Percentiles rank a stretch among this genome's conserved stretches.
Conservation (phyloP, 23 tunicate genomes). For the Clavelina lepadiformis region DNA sequence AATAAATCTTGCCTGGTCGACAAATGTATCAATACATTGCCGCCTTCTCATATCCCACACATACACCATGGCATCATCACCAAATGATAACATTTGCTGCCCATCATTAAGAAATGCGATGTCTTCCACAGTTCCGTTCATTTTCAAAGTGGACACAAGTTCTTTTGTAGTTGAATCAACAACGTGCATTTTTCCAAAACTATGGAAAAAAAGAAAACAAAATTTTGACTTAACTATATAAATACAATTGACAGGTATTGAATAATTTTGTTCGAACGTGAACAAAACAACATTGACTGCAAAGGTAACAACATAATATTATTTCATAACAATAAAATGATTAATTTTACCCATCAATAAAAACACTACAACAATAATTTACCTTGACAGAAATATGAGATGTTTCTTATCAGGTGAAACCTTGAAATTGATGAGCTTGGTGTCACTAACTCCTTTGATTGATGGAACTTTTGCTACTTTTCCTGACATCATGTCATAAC, state of each 20-base stretch:
- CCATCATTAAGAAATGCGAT: conserved; percentile 64
- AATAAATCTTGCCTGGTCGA: conserved; percentile 61
- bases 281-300: background rate
- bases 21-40: conserved; percentile 52
- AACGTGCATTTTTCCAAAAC: conserved; percentile 80
- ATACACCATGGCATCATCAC: conserved; percentile 73
- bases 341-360: background rate
- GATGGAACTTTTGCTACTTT: conserved; percentile 34
- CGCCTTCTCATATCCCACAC: conserved; percentile 58
- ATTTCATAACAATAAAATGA: background rate
- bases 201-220: background rate
- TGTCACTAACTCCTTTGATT: conserved; percentile 35
- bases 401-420: conserved; percentile 82
- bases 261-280: background rate
- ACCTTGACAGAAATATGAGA: conserved; percentile 60
- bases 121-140: conserved; percentile 81
- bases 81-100: conserved; percentile 49
- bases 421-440: conserved; percentile 26
- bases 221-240: background rate
- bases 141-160: conserved; percentile 58
- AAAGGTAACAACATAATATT: background rate
- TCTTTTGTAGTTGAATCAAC: conserved; percentile 65
- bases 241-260: background rate
- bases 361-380: background rate
- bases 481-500: conserved; percentile 71